phyloP scores from a whole-genome alignment of 2,113 vertebrate species.

The Potamarius usumacintae region DNA sequence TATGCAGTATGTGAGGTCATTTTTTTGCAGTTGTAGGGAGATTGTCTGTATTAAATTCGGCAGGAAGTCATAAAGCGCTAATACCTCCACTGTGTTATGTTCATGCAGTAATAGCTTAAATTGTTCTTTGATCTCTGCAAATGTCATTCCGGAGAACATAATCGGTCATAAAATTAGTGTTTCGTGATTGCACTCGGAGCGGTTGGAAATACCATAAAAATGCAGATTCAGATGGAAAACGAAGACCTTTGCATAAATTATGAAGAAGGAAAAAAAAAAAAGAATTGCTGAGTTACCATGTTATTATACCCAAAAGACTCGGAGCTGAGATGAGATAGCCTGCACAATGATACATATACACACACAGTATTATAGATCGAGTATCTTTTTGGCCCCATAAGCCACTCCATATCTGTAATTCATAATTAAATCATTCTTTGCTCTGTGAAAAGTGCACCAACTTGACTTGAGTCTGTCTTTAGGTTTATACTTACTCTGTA shows the following conservation, averaged over 20 bases:
- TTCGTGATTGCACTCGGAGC: constrained; percentile 53
- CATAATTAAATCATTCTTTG: not conserved
- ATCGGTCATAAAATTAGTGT: constrained; percentile 57
- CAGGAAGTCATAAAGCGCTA: constrained; percentile 52
- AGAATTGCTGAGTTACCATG: constrained; percentile 39
- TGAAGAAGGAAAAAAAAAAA: constrained; percentile 12
- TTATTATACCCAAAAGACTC: constrained; percentile 38
- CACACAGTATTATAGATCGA: not conserved
- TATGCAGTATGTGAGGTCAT: constrained; percentile 45
- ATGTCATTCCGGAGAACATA: constrained; percentile 54
- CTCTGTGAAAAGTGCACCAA: not conserved
- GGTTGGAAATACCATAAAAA: constrained; percentile 57
- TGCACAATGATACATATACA: constrained; percentile 1
- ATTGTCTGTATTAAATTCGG: constrained; percentile 48
- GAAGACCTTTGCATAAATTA: constrained; percentile 43
- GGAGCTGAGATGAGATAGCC: constrained; percentile 6
- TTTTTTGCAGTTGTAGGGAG: constrained; percentile 43
- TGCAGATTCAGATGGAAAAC: constrained; percentile 52
- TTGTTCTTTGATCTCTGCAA: constrained; percentile 55
- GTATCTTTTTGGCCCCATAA: not conserved
- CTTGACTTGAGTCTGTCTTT: not conserved
- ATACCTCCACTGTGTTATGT: constrained; percentile 51
- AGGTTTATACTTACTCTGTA: not conserved
- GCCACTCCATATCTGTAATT: not conserved
- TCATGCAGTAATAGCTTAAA: constrained; percentile 51